Base-by-base conservation (phyloP, 2,113 vertebrate genomes). In the Procavia capensis region DNA sequence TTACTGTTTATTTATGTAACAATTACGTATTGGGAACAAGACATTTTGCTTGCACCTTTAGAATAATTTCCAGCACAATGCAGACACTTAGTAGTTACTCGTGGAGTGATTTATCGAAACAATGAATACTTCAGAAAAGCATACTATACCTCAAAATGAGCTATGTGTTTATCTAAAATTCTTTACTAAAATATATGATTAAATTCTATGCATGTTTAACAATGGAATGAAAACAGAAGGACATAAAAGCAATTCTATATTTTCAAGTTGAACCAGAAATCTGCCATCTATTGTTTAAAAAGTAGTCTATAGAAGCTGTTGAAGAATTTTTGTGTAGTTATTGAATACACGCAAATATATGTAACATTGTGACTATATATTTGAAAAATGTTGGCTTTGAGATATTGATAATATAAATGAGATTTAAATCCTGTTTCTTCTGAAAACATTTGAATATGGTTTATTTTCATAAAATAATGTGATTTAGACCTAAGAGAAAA, bases 1-100 rank as follows among this genome's bases (percentile, higher is more conserved):
- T 92, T 66, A 85, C 22, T 94, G 10, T 45, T 74, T 54, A 61
- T 50, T 86, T 78, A 61, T 75, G 92, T 54, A 92, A 74, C 31
- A 66, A 24, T 22, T 27, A 6, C 47, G 22, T 27, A 17, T 74
- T 80, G 61, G 10, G 29, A 80, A 13, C 11, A 80, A 66, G 36
- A 9, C 27, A 64, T 88, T 88, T 94, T 78, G 1, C 13, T 83
- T 76, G 45, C 8, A 78, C 8, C 11, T 43, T 75, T 85, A 89
- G 9, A 20, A 80, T 36, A 79, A 79, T 91, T 79, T 54, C 34
- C 92, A 63, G 54, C 27, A 61, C 9, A 36, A 9, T 86, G 9
- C 9, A 81, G 47, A 25, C n/a, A 36, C 39, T 79, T 57, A 57
- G 36, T 80, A 75, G 84, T 80, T 59, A 88, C 84, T 89, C 59